Evolutionary conservation across 2,113 vertebrate species (phyloP).

Genomic region (Hyla sarda): DNA sequence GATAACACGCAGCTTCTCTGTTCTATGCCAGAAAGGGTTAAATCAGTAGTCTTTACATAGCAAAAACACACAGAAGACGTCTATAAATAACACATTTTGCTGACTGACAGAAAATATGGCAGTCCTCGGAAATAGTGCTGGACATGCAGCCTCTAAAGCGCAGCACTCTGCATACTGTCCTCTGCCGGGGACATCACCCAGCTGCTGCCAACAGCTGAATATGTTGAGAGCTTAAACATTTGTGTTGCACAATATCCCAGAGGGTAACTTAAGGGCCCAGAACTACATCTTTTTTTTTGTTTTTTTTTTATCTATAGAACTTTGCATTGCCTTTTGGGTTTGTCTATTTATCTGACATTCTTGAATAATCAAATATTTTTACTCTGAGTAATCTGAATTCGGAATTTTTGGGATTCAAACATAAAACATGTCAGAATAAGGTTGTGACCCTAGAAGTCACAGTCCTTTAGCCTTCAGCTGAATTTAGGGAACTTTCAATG

Average conservation of each 20-base stretch:
- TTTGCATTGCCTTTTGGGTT: not conserved
- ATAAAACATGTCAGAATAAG: no score
- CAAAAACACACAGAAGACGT: fast-evolving
- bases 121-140: not conserved
- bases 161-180: not conserved
- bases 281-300: not conserved
- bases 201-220: slow-evolving; percentile 68
- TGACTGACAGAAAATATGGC: slow-evolving; percentile 26
- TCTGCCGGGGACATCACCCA: slow-evolving; percentile 41
- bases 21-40: not conserved
- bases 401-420: no score
- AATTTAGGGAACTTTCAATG: no score
- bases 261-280: not conserved
- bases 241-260: slow-evolving; percentile 48
- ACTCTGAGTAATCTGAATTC: no score
- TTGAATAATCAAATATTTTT: not conserved
- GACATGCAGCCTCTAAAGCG: not conserved
- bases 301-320: not conserved
- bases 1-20: no score
- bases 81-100: slow-evolving; percentile 34
- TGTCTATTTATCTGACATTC: not conserved
- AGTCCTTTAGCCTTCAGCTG: no score
- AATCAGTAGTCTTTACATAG: not conserved
- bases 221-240: slow-evolving; percentile 59
- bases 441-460: no score